Evolutionary conservation across 53 echinoderm and acorn worm genomes (phyloP).

Genomic region (Crossaster papposus): DNA sequence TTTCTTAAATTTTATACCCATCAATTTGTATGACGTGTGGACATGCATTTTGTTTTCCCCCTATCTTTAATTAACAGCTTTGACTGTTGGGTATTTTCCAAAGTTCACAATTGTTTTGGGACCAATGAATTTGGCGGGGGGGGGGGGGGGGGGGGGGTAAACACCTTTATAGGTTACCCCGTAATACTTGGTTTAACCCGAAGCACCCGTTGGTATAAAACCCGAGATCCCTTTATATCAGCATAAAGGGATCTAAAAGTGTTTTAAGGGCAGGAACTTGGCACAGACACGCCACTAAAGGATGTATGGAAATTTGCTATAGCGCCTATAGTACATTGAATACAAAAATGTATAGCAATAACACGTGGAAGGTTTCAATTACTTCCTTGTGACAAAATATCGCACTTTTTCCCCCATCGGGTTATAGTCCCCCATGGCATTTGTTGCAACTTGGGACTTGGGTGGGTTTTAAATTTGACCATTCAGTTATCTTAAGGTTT

Average conservation of each 20-base stretch:
- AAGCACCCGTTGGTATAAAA: background rate
- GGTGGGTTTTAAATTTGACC: too few species aligned
- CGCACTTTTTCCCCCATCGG: background rate
- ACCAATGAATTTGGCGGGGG: background rate
- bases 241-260: background rate
- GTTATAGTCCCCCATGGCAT: background rate
- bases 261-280: background rate
- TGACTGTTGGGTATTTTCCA: too few species aligned
- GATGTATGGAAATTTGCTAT: background rate
- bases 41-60: too few species aligned
- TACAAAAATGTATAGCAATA: background rate
- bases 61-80: too few species aligned
- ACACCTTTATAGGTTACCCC: background rate
- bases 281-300: constrained; percentile 9
- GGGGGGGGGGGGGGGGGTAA: background rate
- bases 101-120: too few species aligned
- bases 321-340: background rate
- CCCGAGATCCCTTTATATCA: background rate
- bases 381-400: background rate
- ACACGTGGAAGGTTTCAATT: background rate
- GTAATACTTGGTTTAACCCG: background rate
- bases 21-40: too few species aligned
- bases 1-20: too few species aligned
- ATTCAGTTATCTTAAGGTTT: too few species aligned
- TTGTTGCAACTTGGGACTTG: background rate